Conservation (phyloP, 2,797 vertebrate species). For the Sarcoramphus papa region DNA sequence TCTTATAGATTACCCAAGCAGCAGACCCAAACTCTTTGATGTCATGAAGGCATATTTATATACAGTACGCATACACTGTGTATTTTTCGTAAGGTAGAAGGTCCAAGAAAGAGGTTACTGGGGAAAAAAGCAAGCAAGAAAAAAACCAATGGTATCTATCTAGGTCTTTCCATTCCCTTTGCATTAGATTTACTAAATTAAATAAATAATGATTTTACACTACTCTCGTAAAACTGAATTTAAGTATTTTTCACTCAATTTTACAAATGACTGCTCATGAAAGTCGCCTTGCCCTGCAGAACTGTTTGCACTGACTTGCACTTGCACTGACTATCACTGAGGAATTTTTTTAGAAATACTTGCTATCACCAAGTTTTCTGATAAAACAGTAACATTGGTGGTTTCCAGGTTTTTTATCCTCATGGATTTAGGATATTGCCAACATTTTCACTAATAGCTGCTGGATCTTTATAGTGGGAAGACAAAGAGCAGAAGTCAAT, state of each 20-base stretch:
- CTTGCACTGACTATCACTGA: background rate
- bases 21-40: constrained; percentile 43
- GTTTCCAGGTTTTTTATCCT: background rate
- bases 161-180: background rate
- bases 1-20: constrained; percentile 46
- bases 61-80: background rate
- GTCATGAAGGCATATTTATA: constrained; percentile 6
- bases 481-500: background rate
- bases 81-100: background rate
- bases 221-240: background rate
- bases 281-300: background rate
- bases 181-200: background rate
- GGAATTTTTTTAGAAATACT: constrained; percentile 1
- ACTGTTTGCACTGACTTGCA: background rate
- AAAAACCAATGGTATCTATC: background rate
- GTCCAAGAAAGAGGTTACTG: background rate
- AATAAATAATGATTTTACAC: background rate
- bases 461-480: background rate
- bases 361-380: background rate
- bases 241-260: background rate
- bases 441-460: background rate
- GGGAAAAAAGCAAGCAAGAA: background rate
- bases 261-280: background rate
- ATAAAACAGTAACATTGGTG: background rate
- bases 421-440: background rate